phyloP scores from a whole-genome alignment of 1,140 invertebrate genomes.

The Telenomus remus region DNA sequence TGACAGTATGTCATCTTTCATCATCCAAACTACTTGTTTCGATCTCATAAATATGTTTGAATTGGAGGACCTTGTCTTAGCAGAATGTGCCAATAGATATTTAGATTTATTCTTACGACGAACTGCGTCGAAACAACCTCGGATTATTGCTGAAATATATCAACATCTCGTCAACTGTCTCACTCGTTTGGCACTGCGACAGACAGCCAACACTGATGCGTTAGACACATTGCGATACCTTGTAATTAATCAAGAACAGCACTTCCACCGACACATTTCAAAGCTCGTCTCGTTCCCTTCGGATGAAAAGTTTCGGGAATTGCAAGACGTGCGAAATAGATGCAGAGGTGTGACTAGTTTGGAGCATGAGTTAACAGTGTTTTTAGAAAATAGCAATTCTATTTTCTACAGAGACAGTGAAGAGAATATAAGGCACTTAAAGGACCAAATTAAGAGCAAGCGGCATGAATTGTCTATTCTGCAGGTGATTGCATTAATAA shows the following conservation, averaged over 20 bases:
- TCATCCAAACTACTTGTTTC: conserved; percentile 41
- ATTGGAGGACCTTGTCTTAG: conserved; percentile 11
- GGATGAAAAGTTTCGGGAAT: conserved; percentile 8
- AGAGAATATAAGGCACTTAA: conserved; percentile 24
- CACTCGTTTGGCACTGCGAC: conserved; percentile 5
- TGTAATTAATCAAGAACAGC: conserved; percentile 18
- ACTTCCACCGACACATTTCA: conserved; percentile 25
- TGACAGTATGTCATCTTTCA: conserved; percentile 15
- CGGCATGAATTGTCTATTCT: conserved; percentile 10
- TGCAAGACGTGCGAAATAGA: conserved; percentile 5
- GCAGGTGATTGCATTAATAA: conserved; percentile 15
- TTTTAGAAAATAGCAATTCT: conserved; percentile 22
- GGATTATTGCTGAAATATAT: conserved; percentile 22
- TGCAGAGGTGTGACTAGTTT: conserved; percentile 19
- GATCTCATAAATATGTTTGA: conserved; percentile 32
- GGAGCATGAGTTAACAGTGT: conserved; percentile 22
- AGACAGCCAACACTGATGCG: conserved; percentile 12
- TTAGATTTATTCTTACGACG: conserved; percentile 20
- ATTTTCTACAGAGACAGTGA: conserved; percentile 21
- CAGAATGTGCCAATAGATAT: conserved; percentile 36
- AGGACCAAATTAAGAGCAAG: conserved; percentile 18
- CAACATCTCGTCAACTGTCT: conserved; percentile 24
- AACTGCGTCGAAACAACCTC: conserved; percentile 11
- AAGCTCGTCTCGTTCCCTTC: conserved; percentile 34
- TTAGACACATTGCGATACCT: conserved; percentile 27